Evolutionary conservation across 2,113 vertebrate species (phyloP), one percentile per base, ranked within the genome.

Genomic region (Passer domesticus): DNA sequence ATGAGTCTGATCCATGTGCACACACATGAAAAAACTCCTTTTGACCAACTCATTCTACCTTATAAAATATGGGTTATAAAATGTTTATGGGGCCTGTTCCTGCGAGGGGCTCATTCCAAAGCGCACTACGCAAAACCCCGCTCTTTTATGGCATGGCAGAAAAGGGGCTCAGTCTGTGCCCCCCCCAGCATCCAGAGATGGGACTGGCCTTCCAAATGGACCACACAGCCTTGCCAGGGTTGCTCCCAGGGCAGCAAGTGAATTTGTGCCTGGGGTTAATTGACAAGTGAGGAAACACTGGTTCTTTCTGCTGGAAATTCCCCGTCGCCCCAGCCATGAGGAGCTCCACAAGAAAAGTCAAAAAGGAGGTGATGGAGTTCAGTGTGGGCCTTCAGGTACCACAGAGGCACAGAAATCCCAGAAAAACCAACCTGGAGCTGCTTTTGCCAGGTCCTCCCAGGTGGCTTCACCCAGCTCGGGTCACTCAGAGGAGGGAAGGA

Each of bases 11-110:
- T 91, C 49, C 94, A 76, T 39, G 74, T 13, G 76, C 81, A 62
- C 80, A 53, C 60, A 41, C 11, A 27, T 3, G 21, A 13, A 46
- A 89, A 92, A 79, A 53, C 43, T 35, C 82, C 76, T 82, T 69
- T 83, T 73, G 68, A 89, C 96, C 94, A 96, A 87, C 94, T 95
- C 88, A 28, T 95, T 94, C 74, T 94, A 96, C 91, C 96, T 95
- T 97, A 93, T 97, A 97, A 97, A 97, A 96, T 90, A 93, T 83
- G 75, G 88, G 92, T 97, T 97, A 97, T 98, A 98, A 98, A 97
- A 97, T 76, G 77, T 98, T 97, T 98, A 98, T 89, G 84, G 97
- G 81, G 90, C 94, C 96, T 56, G 74, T 90, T 97, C 89, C 96
- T 97, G 77, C 37, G 31, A 96, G 87, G 95, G 95, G 87, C 94